These are phyloP conservation scores for Haemorhous mexicanus DNA, from an alignment of 2,113 vertebrate species.

Conservation along the genomic window DNA sequence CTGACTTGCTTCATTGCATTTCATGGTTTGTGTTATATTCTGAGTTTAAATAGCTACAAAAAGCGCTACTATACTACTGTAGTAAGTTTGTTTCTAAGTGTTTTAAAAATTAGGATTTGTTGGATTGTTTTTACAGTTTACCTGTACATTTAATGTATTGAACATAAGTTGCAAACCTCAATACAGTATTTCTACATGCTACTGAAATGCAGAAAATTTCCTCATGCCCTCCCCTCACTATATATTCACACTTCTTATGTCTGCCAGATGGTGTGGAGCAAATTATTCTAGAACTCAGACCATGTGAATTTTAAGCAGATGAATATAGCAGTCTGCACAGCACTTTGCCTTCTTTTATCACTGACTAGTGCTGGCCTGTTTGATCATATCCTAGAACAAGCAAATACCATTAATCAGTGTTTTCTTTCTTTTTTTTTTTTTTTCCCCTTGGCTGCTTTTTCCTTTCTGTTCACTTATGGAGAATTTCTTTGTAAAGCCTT, in stretches of 20 bases:
- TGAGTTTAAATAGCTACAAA: not conserved
- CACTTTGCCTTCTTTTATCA: constrained; percentile 40
- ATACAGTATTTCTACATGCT: constrained; percentile 23
- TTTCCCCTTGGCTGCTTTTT: not conserved
- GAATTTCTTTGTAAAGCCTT: constrained; percentile 9
- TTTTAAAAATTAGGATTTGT: constrained; percentile 22
- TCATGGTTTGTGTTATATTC: not conserved
- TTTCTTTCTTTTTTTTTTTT: not conserved
- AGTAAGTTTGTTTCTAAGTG: not conserved
- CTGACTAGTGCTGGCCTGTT: constrained; percentile 4
- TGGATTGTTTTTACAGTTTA: constrained; percentile 41
- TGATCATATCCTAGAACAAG: constrained; percentile 8
- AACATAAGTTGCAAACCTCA: constrained; percentile 21
- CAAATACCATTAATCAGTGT: not conserved
- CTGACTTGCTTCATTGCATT: not conserved
- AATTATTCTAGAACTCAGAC: constrained; percentile 68
- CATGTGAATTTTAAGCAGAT: constrained; percentile 71
- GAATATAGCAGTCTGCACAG: not conserved
- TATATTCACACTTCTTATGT: constrained; percentile 25
- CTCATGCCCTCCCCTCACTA: not conserved
- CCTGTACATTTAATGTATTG: not conserved
- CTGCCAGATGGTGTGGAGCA: constrained; percentile 69
- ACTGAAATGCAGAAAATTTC: constrained; percentile 26
- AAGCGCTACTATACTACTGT: not conserved
- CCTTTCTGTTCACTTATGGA: not conserved